Evolutionary conservation across 2,113 vertebrate species (phyloP), one percentile per base, ranked within the genome.

Genomic region (Psittacula cyanocephala): DNA sequence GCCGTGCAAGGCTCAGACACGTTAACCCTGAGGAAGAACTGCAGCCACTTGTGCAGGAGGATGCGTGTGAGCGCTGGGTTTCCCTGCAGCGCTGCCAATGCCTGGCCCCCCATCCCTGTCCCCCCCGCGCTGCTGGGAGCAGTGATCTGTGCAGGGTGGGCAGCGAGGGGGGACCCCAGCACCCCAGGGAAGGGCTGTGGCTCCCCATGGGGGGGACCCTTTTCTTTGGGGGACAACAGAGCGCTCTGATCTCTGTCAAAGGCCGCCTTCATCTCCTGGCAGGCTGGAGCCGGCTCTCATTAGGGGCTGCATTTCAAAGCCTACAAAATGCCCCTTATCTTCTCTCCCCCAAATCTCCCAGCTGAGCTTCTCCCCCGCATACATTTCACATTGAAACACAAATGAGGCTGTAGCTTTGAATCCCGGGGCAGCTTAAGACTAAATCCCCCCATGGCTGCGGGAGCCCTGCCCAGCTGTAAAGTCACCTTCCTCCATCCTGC

Each of bases 291-390:
- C 35, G 13, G 31, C 53, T 59, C 92, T 89, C 85, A 27, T 91
- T 68, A 79, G 17, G 83, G 82, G 60, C 16, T 23, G 77, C 41
- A 84, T 94, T 94, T 95, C 91, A 95, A 91, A 94, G 69, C 52
- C 62, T 18, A 39, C 31, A 52, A 27, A 71, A 43, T 17, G 2
- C 39, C 79, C 82, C 91, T n/a, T 23, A 65, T 77, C 88, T 71
- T 49, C 69, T 71, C 76, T 25, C 15, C 63, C 86, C 74, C 75
- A 39, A 20, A 79, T 43, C 70, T 68, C 82, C 81, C 93, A 80
- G 89, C 95, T 52, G 86, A 92, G 91, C 94, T 96, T 77, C 53
- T 29, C 76, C 77, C 75, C 69, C 0, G 3, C 43, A 7, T 13
- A 27, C 35, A 4, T 87, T 44, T 62, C 47, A 1, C 12, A 47